Percentiles rank a stretch among this genome's conserved stretches.
Evolutionary conservation across 2,113 vertebrate genomes (phyloP).

Genomic region (Ictidomys tridecemlineatus): DNA sequence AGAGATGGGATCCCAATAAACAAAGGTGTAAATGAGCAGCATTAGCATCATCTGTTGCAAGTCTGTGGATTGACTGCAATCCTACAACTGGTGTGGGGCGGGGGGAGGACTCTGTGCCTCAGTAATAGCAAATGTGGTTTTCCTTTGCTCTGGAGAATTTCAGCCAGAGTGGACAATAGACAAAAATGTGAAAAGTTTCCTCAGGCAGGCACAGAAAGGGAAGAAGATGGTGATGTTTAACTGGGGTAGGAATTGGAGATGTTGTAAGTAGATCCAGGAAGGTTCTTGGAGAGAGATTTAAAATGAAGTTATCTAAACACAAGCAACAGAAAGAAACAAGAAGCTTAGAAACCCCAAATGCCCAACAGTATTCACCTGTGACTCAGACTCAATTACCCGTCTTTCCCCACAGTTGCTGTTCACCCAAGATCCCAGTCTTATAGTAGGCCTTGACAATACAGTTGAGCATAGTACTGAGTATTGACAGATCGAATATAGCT

Average conservation of each 20-base stretch:
- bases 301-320: background rate
- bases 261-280: background rate
- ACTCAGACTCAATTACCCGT: background rate
- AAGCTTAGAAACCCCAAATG: background rate
- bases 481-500: background rate
- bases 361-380: background rate
- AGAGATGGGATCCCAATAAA: background rate
- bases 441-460: background rate
- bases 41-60: background rate
- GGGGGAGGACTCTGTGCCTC: background rate
- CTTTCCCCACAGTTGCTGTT: background rate
- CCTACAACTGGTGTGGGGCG: background rate
- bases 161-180: background rate
- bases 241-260: background rate
- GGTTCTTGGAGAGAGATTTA: background rate
- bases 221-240: background rate
- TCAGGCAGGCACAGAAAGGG: background rate
- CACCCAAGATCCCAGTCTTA: too few species aligned
- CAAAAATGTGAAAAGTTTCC: background rate
- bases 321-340: background rate
- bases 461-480: background rate
- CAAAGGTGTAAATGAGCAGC: background rate
- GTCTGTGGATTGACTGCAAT: background rate
- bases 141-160: background rate
- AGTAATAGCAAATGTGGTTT: background rate